Conservation (phyloP, 2,113 vertebrate species). For the Tor tambroides region DNA sequence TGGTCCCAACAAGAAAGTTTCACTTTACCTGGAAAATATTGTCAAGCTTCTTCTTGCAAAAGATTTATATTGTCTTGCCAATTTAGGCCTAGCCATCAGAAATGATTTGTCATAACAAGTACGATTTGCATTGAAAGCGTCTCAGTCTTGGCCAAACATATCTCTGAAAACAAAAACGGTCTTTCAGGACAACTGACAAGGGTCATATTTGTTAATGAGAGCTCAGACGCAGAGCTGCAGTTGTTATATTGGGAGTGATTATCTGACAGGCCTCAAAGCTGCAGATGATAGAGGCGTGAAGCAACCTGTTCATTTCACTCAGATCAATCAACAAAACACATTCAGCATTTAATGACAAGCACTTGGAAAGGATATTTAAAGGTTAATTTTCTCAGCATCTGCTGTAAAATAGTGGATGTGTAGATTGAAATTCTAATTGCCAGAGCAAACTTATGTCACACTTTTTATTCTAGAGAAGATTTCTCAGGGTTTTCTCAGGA, state of each 20-base stretch:
- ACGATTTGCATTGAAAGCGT: not conserved
- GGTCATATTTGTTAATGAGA: not conserved
- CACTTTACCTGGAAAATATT: conserved; percentile 14
- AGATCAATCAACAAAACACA: conserved; percentile 46
- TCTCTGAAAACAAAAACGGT: conserved; percentile 1
- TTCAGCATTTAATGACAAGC: conserved; percentile 30
- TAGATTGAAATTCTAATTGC: not conserved
- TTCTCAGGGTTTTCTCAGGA: not conserved
- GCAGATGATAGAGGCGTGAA: conserved; percentile 3
- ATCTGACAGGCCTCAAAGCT: conserved; percentile 6
- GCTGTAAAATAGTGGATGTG: not conserved
- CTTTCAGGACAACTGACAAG: not conserved
- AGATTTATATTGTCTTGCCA: conserved; percentile 35
- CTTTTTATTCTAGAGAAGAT: not conserved
- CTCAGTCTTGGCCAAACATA: conserved; percentile 10
- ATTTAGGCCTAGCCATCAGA: not conserved
- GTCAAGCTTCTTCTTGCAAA: conserved; percentile 30
- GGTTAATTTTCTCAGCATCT: not conserved
- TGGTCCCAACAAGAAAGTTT: conserved; percentile 4
- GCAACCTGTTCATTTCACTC: conserved; percentile 37
- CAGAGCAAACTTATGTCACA: not conserved
- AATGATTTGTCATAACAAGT: conserved; percentile 45
- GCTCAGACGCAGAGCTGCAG: not conserved
- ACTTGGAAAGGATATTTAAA: not conserved
- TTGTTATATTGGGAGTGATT: conserved; percentile 5